Evolutionary conservation across 2,888 invertebrate species (phyloP).

Genomic region (Lagria hirta): DNA sequence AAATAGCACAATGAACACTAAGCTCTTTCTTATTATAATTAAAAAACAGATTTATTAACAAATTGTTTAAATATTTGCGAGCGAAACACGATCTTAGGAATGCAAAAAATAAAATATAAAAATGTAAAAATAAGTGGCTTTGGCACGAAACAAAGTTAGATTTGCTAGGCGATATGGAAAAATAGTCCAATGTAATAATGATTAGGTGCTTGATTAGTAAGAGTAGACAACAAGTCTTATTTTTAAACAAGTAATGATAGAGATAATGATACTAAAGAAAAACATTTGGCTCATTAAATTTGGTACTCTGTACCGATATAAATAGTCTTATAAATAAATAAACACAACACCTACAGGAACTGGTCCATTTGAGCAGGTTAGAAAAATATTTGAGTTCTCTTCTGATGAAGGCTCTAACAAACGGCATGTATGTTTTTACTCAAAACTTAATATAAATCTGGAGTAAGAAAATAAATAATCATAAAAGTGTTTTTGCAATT

Average conservation of each 20-base stretch:
- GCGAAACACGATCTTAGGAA: constrained; percentile 17
- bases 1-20: too few species aligned
- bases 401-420: constrained; percentile 18
- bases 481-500: constrained; percentile 24
- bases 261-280: constrained; percentile 28
- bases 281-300: constrained; percentile 30
- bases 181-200: constrained; percentile 18
- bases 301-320: constrained; percentile 24
- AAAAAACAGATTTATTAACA: too few species aligned
- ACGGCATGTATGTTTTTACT: constrained; percentile 28
- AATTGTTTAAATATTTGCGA: too few species aligned
- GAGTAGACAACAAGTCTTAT: constrained; percentile 18
- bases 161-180: constrained; percentile 21
- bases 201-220: too few species aligned
- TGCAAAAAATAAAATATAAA: constrained; percentile 15
- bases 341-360: constrained; percentile 24
- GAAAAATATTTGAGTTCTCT: constrained; percentile 25
- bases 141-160: constrained; percentile 25
- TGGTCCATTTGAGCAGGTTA: constrained; percentile 23
- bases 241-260: constrained; percentile 28
- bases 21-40: too few species aligned
- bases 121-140: constrained; percentile 26
- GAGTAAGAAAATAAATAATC: constrained; percentile 31
- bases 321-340: constrained; percentile 29
- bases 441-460: constrained; percentile 30